Conservation (phyloP, 2,113 vertebrate genomes). For the Candoia aspera region DNA sequence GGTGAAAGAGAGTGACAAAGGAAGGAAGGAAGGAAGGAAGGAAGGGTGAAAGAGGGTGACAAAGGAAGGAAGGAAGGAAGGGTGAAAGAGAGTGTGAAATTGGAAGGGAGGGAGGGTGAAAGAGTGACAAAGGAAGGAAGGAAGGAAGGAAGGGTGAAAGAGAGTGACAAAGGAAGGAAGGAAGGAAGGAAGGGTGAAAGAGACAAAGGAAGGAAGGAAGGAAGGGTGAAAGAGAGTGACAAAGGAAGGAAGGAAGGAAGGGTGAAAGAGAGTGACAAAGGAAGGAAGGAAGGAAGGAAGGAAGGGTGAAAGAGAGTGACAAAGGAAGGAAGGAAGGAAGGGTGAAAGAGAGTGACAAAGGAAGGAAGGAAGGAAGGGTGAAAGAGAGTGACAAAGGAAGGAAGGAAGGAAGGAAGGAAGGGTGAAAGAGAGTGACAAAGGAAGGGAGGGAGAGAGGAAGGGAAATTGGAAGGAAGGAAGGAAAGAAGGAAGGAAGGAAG, state of each 20-base stretch:
- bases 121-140: slow-evolving; percentile 47
- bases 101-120: slow-evolving; percentile 32
- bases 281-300: background rate
- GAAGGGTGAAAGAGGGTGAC: slow-evolving; percentile 3
- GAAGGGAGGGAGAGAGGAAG: too few species aligned
- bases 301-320: background rate
- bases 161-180: background rate
- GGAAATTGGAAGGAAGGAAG: too few species aligned
- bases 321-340: slow-evolving; percentile 32
- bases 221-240: background rate
- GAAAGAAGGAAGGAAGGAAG: too few species aligned
- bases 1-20: too few species aligned
- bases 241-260: slow-evolving; percentile 59
- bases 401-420: too few species aligned
- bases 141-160: slow-evolving; percentile 34
- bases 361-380: background rate
- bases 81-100: slow-evolving; percentile 35
- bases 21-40: slow-evolving; percentile 52
- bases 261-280: slow-evolving; percentile 14
- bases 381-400: too few species aligned
- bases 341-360: slow-evolving; percentile 2
- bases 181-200: too few species aligned
- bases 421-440: too few species aligned
- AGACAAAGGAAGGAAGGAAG: slow-evolving; percentile 20
- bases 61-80: slow-evolving; percentile 48